Evolutionary conservation across 1,140 invertebrate genomes (phyloP).

Genomic region (Trichonephila inaurata): DNA sequence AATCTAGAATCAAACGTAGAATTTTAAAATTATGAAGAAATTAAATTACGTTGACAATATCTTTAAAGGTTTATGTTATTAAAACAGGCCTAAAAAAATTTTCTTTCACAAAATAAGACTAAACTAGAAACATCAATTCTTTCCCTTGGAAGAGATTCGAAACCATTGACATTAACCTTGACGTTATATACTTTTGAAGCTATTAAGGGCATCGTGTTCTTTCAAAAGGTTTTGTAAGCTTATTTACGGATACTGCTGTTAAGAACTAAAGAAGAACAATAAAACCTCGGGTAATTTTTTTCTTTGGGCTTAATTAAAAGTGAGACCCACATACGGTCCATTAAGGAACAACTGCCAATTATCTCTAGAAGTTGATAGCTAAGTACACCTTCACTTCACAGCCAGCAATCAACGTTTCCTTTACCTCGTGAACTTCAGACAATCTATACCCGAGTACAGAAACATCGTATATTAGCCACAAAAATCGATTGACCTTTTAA

Average conservation of each 20-base stretch:
- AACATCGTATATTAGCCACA: not conserved
- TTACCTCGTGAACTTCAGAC: not conserved
- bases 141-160: not conserved
- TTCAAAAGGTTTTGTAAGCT: not conserved
- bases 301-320: constrained; percentile 35
- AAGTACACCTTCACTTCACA: not conserved
- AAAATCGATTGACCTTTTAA: not conserved
- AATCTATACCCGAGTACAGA: not conserved
- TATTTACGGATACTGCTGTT: not conserved
- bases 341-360: constrained; percentile 10
- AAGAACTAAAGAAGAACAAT: not conserved
- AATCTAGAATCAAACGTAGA: too few relatives aligned
- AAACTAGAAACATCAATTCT: not conserved
- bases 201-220: constrained; percentile 15
- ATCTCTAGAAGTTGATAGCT: not conserved
- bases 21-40: too few relatives aligned
- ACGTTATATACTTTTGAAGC: not conserved
- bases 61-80: too few relatives aligned
- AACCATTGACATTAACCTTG: constrained; percentile 20
- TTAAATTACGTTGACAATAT: too few relatives aligned
- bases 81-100: too few relatives aligned
- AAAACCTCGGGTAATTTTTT: not conserved
- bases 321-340: not conserved
- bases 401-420: not conserved
- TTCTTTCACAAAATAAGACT: not conserved